Evolutionary conservation across 2,797 vertebrate genomes (phyloP).

Genomic region (Hylomyscus alleni): DNA sequence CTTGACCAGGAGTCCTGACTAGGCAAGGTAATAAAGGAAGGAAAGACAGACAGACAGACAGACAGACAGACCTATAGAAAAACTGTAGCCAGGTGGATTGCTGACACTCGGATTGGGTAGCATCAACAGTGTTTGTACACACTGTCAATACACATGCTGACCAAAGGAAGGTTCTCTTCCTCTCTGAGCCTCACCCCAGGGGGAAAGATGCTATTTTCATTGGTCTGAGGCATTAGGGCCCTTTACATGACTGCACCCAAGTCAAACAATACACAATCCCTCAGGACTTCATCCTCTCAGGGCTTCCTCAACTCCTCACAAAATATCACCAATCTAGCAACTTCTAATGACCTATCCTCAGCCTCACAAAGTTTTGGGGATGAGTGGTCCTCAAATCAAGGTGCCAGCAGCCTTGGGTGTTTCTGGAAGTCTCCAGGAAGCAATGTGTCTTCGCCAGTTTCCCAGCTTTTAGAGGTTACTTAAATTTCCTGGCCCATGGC

Average conservation of each 20-base stretch:
- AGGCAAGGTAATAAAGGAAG: not conserved
- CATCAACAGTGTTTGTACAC: not conserved
- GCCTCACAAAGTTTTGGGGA: rapidly evolving
- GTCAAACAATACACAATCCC: too few species aligned
- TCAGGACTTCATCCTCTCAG: not conserved
- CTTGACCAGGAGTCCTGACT: not conserved
- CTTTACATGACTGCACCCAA: not conserved
- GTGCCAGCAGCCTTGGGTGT: not conserved
- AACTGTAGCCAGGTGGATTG: not conserved
- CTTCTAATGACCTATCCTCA: too few species aligned
- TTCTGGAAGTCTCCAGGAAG: not conserved
- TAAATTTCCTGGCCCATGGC: not conserved
- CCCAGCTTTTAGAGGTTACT: not conserved
- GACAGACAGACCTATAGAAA: not conserved
- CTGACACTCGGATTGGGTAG: too few species aligned
- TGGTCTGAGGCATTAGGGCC: not conserved
- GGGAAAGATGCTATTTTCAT: not conserved
- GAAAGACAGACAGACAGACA: not conserved
- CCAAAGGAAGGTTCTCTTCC: too few species aligned
- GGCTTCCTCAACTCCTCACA: not conserved
- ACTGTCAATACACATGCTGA: too few species aligned
- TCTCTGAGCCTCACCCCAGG: not conserved
- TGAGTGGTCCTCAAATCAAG: not conserved
- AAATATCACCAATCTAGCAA: not conserved
- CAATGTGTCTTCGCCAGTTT: not conserved